Evolutionary conservation across 2,888 invertebrate species (phyloP).

Genomic region (Himalopsyche japonica): DNA sequence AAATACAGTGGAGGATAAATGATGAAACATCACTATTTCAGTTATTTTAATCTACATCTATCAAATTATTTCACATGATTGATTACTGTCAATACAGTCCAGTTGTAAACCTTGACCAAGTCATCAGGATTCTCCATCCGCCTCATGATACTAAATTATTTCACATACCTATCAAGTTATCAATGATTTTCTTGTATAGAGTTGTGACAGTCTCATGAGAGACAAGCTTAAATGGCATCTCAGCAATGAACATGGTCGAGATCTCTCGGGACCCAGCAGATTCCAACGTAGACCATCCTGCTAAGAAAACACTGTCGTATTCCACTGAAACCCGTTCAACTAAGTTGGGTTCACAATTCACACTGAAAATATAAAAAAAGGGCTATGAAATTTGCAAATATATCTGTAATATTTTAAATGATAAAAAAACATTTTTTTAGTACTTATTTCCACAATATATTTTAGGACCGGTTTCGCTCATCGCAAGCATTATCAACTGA

Average conservation of each 20-base stretch:
- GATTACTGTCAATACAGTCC: too few relatives aligned
- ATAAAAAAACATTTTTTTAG: too few relatives aligned
- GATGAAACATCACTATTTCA: too few relatives aligned
- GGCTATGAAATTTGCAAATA: background rate
- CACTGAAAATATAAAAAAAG: slow-evolving; percentile 21
- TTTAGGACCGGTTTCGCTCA: too few relatives aligned
- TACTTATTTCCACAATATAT: too few relatives aligned
- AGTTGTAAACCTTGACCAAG: too few relatives aligned
- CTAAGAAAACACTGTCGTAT: slow-evolving; percentile 36
- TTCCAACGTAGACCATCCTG: slow-evolving; percentile 34
- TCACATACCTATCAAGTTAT: slow-evolving; percentile 28
- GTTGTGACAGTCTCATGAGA: slow-evolving; percentile 4
- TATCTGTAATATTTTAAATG: too few relatives aligned
- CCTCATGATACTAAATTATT: background rate
- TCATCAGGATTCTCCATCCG: too few relatives aligned
- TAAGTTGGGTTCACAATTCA: slow-evolving; percentile 29
- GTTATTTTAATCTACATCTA: too few relatives aligned
- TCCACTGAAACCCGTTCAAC: slow-evolving; percentile 28
- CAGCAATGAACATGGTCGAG: slow-evolving; percentile 34
- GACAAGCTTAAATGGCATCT: slow-evolving; percentile 33
- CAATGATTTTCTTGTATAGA: slow-evolving; percentile 21
- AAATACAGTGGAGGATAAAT: too few relatives aligned
- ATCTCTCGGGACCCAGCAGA: slow-evolving; percentile 29
- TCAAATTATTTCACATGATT: too few relatives aligned
- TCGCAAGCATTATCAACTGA: too few relatives aligned